These are phyloP conservation scores for Andricus curvator DNA, from an alignment of 2,888 invertebrate genomes.

Conservation along the genomic window DNA sequence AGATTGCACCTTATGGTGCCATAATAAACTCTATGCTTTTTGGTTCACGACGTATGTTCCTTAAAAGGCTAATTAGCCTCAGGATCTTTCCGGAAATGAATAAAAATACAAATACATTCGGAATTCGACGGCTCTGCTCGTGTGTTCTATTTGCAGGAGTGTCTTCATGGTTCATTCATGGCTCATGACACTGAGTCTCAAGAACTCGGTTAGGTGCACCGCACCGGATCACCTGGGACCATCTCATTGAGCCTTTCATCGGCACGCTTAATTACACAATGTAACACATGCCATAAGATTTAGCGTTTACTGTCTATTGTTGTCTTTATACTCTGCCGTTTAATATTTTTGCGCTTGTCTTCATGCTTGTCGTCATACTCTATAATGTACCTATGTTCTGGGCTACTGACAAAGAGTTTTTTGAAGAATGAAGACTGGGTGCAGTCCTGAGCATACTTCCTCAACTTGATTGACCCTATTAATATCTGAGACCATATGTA, in stretches of 20 bases:
- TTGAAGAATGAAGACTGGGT: slow-evolving; percentile 59
- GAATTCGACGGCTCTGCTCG: no score
- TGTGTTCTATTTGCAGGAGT: no score
- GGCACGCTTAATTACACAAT: slow-evolving; percentile 51
- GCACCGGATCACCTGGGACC: slow-evolving; percentile 60
- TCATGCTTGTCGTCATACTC: neutral
- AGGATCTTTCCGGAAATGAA: no score
- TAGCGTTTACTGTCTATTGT: neutral
- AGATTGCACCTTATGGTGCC: no score
- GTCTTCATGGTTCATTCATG: slow-evolving; percentile 40
- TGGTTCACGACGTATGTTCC: no score
- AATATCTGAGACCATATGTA: slow-evolving; percentile 60
- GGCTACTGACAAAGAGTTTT: neutral
- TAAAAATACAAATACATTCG: no score
- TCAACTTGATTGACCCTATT: slow-evolving; percentile 72
- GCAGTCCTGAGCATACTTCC: slow-evolving; percentile 65
- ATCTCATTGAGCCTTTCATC: slow-evolving; percentile 48
- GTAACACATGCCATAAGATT: slow-evolving; percentile 1
- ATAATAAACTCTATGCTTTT: no score
- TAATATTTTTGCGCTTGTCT: neutral
- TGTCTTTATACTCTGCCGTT: neutral
- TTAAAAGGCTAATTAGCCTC: no score
- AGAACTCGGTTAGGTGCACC: slow-evolving; percentile 58
- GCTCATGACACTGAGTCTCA: slow-evolving; percentile 53
- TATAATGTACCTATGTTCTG: neutral